Evolutionary conservation across 2,888 invertebrate genomes (phyloP), one percentile per base, ranked within the genome.

Genomic region (Mamestra brassicae): DNA sequence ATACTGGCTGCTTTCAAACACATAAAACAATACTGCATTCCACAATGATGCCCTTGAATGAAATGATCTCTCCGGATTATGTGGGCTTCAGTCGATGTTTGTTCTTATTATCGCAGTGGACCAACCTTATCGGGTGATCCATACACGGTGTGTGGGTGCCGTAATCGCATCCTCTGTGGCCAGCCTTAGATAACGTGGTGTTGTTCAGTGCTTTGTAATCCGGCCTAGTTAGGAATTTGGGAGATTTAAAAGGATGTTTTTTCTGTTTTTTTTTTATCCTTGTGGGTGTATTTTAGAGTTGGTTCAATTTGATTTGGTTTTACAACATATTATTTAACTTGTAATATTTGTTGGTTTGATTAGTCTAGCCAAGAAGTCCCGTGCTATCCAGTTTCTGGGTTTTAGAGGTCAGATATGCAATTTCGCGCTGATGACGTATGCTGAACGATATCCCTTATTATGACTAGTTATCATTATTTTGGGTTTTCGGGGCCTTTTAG

Each of bases 91-190:
- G 38, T 62, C 26, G 13, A 13, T 78, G 60, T 86, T 84, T 80
- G 69, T 65, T 54, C 47, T 57, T 26, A 68, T 52, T 86, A 83
- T 83, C 80, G 55, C 36, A 61, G 62, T 60, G 66, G 74, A 65
- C 79, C 64, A 26, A 60, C 64, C 62, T 87, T 86, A 86, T 87
- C 88, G 17, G 60, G 47, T 54, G 54, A 74, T 81, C 76, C 87
- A 54, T 61, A 42, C 64, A 17, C 70, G 10, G 17, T 4, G 74
- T 65, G 85, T 87, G 64, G 88, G 85, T 64, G 76, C 36, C 47
- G 54, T 72, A 71, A 83, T 76, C 74, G 72, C 66, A 72, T 85
- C 84, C 78, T 83, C 60, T 66, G 58, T 6, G 68, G 54, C 36
- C 47, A 71, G 71, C 62, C 65, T 79, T 79, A 82, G 84, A 81